phyloP scores from a whole-genome alignment of 2,113 vertebrate genomes.

The Fulmarus glacialis region DNA sequence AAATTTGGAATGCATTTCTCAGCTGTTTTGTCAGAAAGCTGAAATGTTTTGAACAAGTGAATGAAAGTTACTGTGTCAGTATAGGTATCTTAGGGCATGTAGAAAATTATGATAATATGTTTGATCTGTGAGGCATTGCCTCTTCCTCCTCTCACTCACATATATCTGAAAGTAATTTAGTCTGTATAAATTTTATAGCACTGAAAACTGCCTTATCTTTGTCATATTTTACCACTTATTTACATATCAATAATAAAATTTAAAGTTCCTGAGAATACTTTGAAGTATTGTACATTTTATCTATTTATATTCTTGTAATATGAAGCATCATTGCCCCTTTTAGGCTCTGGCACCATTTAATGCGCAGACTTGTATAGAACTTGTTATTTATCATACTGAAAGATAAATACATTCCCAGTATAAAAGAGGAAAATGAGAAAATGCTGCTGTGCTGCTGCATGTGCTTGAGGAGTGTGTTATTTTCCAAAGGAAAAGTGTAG shows the following conservation, averaged over 20 bases:
- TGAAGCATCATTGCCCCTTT: background rate
- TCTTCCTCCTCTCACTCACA: background rate
- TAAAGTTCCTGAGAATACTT: background rate
- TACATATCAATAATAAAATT: background rate
- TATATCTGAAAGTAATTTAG: background rate
- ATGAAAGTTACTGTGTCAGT: background rate
- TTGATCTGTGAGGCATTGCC: background rate
- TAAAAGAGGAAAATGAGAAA: background rate
- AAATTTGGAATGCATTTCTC: background rate
- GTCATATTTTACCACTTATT: background rate
- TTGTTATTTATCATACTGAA: slow-evolving; percentile 16
- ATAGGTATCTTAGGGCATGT: background rate
- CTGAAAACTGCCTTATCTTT: background rate
- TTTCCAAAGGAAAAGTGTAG: background rate
- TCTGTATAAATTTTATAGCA: background rate
- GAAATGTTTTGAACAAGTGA: background rate
- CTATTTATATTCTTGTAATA: background rate
- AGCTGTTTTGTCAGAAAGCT: background rate
- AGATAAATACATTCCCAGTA: background rate
- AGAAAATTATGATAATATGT: background rate
- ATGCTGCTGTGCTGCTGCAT: background rate
- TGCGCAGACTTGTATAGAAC: background rate
- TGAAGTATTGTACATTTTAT: background rate
- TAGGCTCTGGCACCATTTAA: background rate
- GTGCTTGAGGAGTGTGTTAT: background rate